Percentiles rank a stretch among this genome's conserved stretches.
Evolutionary conservation across 2,113 vertebrate species (phyloP).

Genomic region (Gambusia affinis): DNA sequence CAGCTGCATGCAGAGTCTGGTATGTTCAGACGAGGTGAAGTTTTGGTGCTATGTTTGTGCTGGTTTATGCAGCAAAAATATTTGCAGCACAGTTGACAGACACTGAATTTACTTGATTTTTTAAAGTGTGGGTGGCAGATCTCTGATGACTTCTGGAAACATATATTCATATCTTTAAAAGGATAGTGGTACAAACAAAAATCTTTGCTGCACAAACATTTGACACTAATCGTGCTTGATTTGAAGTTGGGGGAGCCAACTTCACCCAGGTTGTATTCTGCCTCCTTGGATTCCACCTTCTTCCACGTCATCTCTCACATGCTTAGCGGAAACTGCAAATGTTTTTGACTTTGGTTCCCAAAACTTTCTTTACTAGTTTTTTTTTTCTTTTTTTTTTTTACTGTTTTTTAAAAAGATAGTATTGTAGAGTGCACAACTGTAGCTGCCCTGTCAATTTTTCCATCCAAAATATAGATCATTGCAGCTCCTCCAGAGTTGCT

Average conservation of each 20-base stretch:
- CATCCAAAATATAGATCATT: not conserved
- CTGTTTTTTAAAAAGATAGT: not conserved
- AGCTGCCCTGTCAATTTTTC: not conserved
- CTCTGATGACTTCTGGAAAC: no score
- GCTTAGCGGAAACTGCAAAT: not conserved
- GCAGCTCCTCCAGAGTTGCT: no score
- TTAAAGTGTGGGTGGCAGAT: no score
- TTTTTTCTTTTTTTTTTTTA: not conserved
- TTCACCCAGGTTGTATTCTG: no score
- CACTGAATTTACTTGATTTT: no score
- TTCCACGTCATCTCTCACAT: not conserved
- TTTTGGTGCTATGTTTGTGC: not conserved
- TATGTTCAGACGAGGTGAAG: slow-evolving; percentile 25
- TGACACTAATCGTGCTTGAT: no score
- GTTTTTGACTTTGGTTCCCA: not conserved
- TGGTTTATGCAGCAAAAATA: no score
- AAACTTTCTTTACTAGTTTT: not conserved
- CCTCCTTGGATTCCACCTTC: not conserved
- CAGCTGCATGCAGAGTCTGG: slow-evolving; percentile 51
- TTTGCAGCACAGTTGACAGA: no score
- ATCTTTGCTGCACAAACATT: no score
- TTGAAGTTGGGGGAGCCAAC: no score
- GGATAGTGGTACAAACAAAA: no score
- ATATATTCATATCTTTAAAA: no score
- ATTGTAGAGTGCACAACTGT: not conserved